phyloP scores from a whole-genome alignment of 2,113 vertebrate genomes.

The human (Homo sapiens) region DNA sequence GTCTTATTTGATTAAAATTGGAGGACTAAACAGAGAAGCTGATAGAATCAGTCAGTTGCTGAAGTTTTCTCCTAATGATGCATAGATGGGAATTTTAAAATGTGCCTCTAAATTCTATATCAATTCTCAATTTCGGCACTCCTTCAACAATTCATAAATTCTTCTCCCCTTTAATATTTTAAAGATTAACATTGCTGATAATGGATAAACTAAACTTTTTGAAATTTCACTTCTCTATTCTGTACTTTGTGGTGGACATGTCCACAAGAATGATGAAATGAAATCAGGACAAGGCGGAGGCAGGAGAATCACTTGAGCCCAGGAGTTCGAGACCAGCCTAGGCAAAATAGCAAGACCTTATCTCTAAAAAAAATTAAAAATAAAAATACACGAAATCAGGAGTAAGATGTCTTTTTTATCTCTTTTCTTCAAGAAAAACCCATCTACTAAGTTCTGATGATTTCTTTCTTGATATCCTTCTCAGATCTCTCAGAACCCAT shows the following conservation, averaged over 20 bases:
- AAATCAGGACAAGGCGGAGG: background rate
- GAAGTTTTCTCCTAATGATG: constrained; percentile 25
- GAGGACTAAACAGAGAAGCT: constrained; percentile 41
- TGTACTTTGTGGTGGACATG: background rate
- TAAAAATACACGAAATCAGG: background rate
- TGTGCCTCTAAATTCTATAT: background rate
- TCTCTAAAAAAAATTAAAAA: background rate
- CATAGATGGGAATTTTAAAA: constrained; percentile 21
- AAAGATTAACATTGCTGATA: background rate
- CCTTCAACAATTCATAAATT: constrained; percentile 39
- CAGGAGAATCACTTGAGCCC: background rate
- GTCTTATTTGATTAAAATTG: constrained; percentile 62
- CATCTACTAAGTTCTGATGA: background rate
- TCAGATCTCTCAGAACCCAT: background rate
- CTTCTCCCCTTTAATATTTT: background rate
- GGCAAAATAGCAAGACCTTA: background rate
- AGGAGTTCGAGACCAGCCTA: background rate
- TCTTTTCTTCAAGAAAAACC: background rate
- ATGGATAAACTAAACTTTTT: constrained; percentile 12
- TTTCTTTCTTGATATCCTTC: background rate
- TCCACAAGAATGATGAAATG: background rate
- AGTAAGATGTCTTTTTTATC: background rate
- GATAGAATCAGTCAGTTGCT: constrained; percentile 46
- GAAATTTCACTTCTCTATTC: constrained; percentile 24
- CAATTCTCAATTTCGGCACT: background rate